Conservation (phyloP, 92 coral and sea anemone species). For the Porites rus region DNA sequence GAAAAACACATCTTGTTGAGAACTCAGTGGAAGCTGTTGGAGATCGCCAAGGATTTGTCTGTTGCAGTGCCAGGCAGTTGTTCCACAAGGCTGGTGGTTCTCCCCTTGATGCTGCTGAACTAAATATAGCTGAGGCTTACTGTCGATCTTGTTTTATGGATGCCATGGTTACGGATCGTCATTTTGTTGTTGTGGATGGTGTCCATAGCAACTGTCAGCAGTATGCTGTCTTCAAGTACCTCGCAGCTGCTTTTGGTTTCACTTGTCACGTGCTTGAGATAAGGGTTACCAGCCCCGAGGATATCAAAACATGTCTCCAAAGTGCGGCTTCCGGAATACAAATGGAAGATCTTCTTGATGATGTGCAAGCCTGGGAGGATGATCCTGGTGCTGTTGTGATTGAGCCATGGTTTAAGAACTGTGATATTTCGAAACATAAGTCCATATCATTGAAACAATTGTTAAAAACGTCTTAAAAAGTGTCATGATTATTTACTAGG, state of each 20-base stretch:
- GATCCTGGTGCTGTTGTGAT: conserved; percentile 62
- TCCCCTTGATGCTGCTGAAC: conserved; percentile 64
- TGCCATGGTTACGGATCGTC: conserved; percentile 55
- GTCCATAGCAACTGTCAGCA: conserved; percentile 78
- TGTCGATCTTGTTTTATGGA: conserved; percentile 77
- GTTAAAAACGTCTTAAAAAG: background rate
- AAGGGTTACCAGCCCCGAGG: conserved; percentile 53
- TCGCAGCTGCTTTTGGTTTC: conserved; percentile 77
- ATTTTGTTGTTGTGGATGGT: conserved; percentile 75
- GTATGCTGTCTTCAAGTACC: conserved; percentile 61
- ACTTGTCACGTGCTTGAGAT: conserved; percentile 70
- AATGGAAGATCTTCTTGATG: conserved; percentile 54
- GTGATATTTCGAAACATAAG: background rate
- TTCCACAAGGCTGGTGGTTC: conserved; percentile 75
- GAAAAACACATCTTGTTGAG: conserved; percentile 75
- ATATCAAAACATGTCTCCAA: conserved; percentile 58
- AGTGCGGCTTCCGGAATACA: conserved; percentile 38
- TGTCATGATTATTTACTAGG: background rate
- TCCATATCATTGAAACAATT: conserved; percentile 3
- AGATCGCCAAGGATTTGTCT: conserved; percentile 32
- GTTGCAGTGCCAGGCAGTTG: conserved; percentile 74
- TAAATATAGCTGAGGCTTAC: conserved; percentile 84
- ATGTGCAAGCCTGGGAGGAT: conserved; percentile 71
- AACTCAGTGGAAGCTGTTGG: conserved; percentile 63
- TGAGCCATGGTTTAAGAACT: conserved; percentile 81